Conservation (phyloP, 2,888 invertebrate species). For the Neoscelio sp. region DNA sequence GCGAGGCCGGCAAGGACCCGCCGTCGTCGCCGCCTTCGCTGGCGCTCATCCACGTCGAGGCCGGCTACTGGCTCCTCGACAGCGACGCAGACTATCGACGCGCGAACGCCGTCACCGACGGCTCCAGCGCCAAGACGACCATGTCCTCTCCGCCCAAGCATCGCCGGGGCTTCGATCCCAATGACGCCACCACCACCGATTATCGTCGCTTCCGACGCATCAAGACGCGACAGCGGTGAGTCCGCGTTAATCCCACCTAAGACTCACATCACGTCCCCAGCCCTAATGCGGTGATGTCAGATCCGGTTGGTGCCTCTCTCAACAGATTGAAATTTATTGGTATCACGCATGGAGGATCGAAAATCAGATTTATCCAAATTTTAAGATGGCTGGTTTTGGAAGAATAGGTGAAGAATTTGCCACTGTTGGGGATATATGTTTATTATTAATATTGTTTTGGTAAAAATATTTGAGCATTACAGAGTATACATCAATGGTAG, state of each 20-base stretch:
- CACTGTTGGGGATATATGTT: no score
- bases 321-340: no score
- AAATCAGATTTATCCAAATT: no score
- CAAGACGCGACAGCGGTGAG: constrained; percentile 80
- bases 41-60: constrained; percentile 69
- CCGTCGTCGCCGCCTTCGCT: constrained; percentile 72
- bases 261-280: no score
- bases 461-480: no score
- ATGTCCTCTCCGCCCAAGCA: constrained; percentile 81
- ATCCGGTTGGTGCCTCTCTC: no score
- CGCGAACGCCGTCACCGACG: constrained; percentile 69
- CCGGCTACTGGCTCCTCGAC: constrained; percentile 51
- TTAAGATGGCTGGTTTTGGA: no score
- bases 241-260: constrained; percentile 64
- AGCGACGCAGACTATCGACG: constrained; percentile 58
- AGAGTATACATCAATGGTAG: neutral
- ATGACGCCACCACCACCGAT: constrained; percentile 76
- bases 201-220: constrained; percentile 80
- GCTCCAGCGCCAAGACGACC: constrained; percentile 72
- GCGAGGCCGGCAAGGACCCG: constrained; percentile 70
- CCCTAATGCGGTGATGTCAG: no score
- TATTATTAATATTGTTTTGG: no score
- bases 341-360: no score
- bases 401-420: no score
- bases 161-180: constrained; percentile 80